Conservation (phyloP, 2,113 vertebrate genomes). For the Spilogale gracilis region DNA sequence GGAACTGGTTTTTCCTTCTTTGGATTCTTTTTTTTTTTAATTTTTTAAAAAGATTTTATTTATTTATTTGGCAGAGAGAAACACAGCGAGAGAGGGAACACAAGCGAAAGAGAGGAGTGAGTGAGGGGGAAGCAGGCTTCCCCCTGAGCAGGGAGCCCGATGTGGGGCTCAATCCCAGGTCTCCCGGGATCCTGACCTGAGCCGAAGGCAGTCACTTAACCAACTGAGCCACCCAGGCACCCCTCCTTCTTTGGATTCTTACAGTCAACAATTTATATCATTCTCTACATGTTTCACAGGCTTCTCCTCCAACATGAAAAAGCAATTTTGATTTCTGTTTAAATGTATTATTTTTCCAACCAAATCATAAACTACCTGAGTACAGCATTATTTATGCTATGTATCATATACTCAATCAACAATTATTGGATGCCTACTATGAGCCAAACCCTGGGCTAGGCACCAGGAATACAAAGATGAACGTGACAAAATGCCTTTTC, state of each 20-base stretch:
- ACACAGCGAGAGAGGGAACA: no score
- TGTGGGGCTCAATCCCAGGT: no score
- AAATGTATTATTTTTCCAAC: background rate
- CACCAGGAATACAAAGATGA: background rate
- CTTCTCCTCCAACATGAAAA: background rate
- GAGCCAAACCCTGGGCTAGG: background rate
- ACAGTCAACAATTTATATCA: background rate
- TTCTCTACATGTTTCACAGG: constrained; percentile 21
- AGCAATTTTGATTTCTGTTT: background rate
- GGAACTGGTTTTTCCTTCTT: background rate
- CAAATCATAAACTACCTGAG: background rate
- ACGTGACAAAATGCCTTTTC: background rate
- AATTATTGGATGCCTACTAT: background rate
- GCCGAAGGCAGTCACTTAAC: no score
- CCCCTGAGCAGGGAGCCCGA: no score
- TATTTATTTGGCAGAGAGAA: no score
- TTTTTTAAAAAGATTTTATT: no score
- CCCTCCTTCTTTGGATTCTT: background rate
- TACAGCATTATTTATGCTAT: background rate
- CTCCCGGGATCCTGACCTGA: no score
- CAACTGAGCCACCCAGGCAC: no score
- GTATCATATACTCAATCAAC: background rate
- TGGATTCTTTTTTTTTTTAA: background rate
- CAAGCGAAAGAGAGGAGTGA: no score
- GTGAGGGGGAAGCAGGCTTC: no score